Evolutionary conservation across 2,797 vertebrate genomes (phyloP), one percentile per base, ranked within the genome.

Genomic region (Eulemur coronatus): DNA sequence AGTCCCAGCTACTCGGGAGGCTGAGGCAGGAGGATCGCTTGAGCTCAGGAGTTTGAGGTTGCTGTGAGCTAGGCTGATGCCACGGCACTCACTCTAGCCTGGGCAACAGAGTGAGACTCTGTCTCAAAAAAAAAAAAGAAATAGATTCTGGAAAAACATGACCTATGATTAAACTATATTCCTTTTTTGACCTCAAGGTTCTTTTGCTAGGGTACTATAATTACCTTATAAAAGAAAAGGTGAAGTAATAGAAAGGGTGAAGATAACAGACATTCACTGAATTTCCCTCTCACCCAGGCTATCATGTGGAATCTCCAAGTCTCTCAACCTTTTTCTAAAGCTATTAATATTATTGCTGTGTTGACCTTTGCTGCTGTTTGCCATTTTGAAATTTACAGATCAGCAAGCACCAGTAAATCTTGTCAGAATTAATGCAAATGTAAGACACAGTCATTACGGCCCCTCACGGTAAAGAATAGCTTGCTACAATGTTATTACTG

Each of bases 341-440:
- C 87, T 95, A 95, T 94, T 94, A 96, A 95, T 96, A 82, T 96
- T 86, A 97, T 93, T 88, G 84, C 91, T 79, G 12, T 43, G 4
- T 95, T 97, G 98, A 98, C 97, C 98, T 98, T 98, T 97, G 95
- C 26, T 43, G 94, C 92, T 92, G 92, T 95, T 94, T 97, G 98
- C 94, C 97, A 97, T 97, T 96, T 97, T 96, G 85, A 95, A 98
- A 96, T 95, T 97, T 97, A 98, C 72, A 97, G 96, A 98, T 97
- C 97, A 97, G 94, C 89, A 85, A 98, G 94, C 94, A 93, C 84
- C 96, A 84, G 96, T 96, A 98, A 98, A 98, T 97, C 97, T 97
- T 98, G 97, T 96, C 97, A 97, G 97, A 96, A 98, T 97, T 95
- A 97, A 98, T 96, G 96, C 92, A 98, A 95, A 98, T 98, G 85